Conservation (phyloP, 2,888 invertebrate species). For the Melinopterus prodromus region DNA sequence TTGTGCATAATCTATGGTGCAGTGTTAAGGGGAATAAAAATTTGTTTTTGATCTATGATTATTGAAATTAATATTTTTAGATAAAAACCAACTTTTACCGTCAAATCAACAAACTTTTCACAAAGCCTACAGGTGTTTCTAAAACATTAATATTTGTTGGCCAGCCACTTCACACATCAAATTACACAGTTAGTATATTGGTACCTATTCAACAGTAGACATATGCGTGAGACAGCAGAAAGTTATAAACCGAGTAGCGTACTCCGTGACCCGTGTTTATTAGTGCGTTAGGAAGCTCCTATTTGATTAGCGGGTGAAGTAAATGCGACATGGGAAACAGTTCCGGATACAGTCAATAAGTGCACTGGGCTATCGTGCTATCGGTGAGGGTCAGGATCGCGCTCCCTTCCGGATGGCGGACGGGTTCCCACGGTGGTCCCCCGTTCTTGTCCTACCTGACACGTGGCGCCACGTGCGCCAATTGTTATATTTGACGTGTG, state of each 20-base stretch:
- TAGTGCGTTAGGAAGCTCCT: slow-evolving; percentile 42
- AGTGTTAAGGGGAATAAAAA: too few relatives aligned
- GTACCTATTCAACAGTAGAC: too few relatives aligned
- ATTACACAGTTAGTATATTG: too few relatives aligned
- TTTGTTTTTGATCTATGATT: too few relatives aligned
- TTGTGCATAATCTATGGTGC: too few relatives aligned
- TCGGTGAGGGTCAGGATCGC: slow-evolving; percentile 45
- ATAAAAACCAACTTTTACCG: too few relatives aligned
- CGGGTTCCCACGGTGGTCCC: slow-evolving; percentile 45
- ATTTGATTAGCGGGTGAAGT: slow-evolving; percentile 46
- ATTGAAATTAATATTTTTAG: too few relatives aligned
- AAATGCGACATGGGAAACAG: slow-evolving; percentile 47
- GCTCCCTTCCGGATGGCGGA: slow-evolving; percentile 46
- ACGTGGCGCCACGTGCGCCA: slow-evolving; percentile 47
- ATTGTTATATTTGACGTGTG: slow-evolving; percentile 21
- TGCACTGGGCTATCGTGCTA: slow-evolving; percentile 47
- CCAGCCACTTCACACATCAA: too few relatives aligned
- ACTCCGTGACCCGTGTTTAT: slow-evolving; percentile 15
- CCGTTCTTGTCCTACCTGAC: slow-evolving; percentile 42
- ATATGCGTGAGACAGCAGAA: too few relatives aligned
- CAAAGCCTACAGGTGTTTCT: too few relatives aligned
- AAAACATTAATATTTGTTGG: too few relatives aligned
- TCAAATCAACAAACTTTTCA: too few relatives aligned
- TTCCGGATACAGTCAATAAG: slow-evolving; percentile 47
- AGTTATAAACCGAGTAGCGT: not conserved